Evolutionary conservation across 2,797 vertebrate species (phyloP).

Genomic region (Melanotaenia trifasciata): DNA sequence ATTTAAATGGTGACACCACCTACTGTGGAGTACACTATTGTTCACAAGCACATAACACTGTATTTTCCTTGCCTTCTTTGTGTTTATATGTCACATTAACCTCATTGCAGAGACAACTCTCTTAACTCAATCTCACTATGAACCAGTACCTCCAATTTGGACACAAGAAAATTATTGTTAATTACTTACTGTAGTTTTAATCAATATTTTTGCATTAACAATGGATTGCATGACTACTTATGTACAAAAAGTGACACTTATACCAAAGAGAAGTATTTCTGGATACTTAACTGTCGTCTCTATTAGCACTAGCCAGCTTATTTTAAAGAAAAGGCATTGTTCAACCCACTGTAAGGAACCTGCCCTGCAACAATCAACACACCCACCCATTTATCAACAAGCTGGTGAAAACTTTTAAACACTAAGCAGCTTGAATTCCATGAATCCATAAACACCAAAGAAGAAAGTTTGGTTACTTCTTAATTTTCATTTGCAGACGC

Average conservation of each 20-base stretch:
- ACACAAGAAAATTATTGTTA: background rate
- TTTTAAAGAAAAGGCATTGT: slow-evolving; percentile 10
- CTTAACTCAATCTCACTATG: background rate
- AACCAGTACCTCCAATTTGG: background rate
- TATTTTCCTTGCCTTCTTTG: background rate
- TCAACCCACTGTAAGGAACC: background rate
- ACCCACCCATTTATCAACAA: background rate
- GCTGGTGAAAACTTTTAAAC: background rate
- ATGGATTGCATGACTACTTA: background rate
- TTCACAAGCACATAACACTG: slow-evolving; percentile 33
- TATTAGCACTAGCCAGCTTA: background rate
- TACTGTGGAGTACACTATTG: slow-evolving; percentile 30
- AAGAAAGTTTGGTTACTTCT: background rate
- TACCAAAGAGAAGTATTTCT: background rate
- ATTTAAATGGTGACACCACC: slow-evolving; percentile 55
- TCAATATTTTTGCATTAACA: background rate
- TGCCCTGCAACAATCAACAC: background rate
- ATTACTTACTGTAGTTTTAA: background rate
- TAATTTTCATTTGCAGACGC: background rate
- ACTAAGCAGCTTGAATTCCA: background rate
- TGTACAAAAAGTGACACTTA: background rate
- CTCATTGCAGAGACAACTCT: slow-evolving; percentile 10
- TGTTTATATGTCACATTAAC: slow-evolving; percentile 18
- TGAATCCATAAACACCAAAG: background rate
- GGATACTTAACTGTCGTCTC: background rate